Evolutionary conservation across 2,113 vertebrate genomes (phyloP), one percentile per base, ranked within the genome.

Genomic region (Carollia perspicillata): DNA sequence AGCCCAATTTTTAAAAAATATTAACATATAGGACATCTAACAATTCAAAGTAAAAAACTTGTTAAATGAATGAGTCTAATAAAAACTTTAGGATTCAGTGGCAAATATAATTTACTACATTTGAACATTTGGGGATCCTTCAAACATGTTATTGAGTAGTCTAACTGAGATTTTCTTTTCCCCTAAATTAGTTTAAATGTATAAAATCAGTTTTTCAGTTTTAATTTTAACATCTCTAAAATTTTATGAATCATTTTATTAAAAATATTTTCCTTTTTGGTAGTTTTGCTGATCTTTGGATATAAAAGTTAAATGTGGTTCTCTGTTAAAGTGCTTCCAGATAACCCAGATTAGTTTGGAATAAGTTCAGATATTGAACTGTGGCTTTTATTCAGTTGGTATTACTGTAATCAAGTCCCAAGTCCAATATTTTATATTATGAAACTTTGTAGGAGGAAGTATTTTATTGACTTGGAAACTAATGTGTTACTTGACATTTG

Each of bases 261-360:
- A 83, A 69, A 93, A 81, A 53, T 60, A 35, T 71, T 96, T 89
- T 30, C 26, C 8, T 71, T 95, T 95, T 47, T 90, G 18, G 33
- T 92, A 26, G 10, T 55, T 89, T 84, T 93, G 69, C 13, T 63
- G 30, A 35, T 81, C 9, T 97, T 90, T 65, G 77, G 11, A 40
- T 71, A 35, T 80, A 92, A 84, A 92, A 84, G 35, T 92, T 93
- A 92, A 93, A 63, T 71, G 37, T 75, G 33, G 37, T 79, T 88
- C 42, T 90, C 89, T 97, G 53, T 93, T 97, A 51, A 90, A 93
- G 93, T 79, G 33, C 49, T 87, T 96, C 94, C 93, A 89, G 47
- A 8, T 93, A 94, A 96, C 93, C 66, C 96, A 96, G 94, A 84
- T 97, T 95, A 95, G 40, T 68, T 97, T 98, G 97, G 94, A 96